These are phyloP conservation scores for Drosophila subpulchrella DNA, from an alignment of 1,140 invertebrate species.

Conservation along the genomic window DNA sequence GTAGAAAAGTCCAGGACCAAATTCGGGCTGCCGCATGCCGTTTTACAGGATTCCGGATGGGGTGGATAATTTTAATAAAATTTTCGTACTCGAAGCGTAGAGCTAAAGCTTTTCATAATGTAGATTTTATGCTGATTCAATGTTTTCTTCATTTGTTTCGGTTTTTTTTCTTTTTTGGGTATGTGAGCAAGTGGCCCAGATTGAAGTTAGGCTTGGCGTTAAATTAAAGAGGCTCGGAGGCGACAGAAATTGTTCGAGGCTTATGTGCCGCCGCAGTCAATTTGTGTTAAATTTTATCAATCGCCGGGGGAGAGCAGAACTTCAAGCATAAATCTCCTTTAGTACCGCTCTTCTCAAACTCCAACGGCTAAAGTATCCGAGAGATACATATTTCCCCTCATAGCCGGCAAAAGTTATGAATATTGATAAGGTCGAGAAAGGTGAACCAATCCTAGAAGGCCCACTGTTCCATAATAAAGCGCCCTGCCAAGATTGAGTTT, in stretches of 20 bases:
- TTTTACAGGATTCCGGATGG: slow-evolving; percentile 33
- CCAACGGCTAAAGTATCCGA: slow-evolving; percentile 7
- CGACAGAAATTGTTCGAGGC: slow-evolving; percentile 24
- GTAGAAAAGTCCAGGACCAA: slow-evolving; percentile 33
- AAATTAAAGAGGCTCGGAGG: slow-evolving; percentile 34
- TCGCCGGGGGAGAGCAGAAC: slow-evolving; percentile 46
- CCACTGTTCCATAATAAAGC: slow-evolving; percentile 44
- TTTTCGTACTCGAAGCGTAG: slow-evolving; percentile 60
- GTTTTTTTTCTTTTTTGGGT: not conserved
- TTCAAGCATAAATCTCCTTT: slow-evolving; percentile 53
- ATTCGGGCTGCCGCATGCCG: slow-evolving; percentile 31
- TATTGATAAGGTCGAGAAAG: slow-evolving; percentile 56
- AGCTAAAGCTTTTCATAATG: slow-evolving; percentile 61
- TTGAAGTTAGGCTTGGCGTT: slow-evolving; percentile 57
- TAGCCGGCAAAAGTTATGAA: slow-evolving; percentile 51
- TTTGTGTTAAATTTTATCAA: slow-evolving; percentile 54
- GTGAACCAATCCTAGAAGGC: slow-evolving; percentile 31
- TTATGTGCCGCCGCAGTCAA: slow-evolving; percentile 45
- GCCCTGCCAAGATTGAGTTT: slow-evolving; percentile 48
- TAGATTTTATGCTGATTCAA: slow-evolving; percentile 67
- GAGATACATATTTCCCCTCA: slow-evolving; percentile 2
- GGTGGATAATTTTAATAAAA: slow-evolving; percentile 59
- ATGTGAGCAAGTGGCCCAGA: slow-evolving; percentile 41
- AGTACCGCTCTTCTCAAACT: slow-evolving; percentile 11
- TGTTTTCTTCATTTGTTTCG: slow-evolving; percentile 50